phyloP scores from a whole-genome alignment of 2,797 vertebrate genomes.

The Enteromius unitaeniatus region DNA sequence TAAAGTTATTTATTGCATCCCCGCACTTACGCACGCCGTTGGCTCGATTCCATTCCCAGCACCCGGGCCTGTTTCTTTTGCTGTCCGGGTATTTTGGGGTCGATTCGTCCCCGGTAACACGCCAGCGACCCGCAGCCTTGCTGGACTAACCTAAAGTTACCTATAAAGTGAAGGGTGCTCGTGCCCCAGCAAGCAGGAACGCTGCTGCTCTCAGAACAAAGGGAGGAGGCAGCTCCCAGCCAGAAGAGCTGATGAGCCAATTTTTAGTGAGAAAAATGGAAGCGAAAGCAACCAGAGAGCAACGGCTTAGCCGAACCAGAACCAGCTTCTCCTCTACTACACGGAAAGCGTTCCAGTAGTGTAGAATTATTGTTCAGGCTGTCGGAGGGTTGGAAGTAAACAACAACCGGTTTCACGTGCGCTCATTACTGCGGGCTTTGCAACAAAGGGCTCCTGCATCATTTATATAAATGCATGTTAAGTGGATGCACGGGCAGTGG shows the following conservation, averaged over 20 bases:
- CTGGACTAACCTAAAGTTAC: slow-evolving; percentile 78
- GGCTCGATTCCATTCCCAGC: slow-evolving; percentile 73
- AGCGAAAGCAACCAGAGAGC: slow-evolving; percentile 57
- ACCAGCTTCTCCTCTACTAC: slow-evolving; percentile 44
- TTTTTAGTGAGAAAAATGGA: slow-evolving; percentile 67
- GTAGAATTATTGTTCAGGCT: slow-evolving; percentile 39
- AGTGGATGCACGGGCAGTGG: slow-evolving; percentile 56
- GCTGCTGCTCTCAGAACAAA: slow-evolving; percentile 79
- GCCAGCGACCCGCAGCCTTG: slow-evolving; percentile 69
- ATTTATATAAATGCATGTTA: slow-evolving; percentile 65
- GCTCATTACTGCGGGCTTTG: slow-evolving; percentile 61
- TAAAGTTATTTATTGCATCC: slow-evolving; percentile 78
- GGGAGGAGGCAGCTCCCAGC: slow-evolving; percentile 77
- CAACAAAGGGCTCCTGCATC: slow-evolving; percentile 67
- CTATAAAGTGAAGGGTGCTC: slow-evolving; percentile 74
- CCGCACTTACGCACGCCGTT: slow-evolving; percentile 75
- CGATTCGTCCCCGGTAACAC: slow-evolving; percentile 64
- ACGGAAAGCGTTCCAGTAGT: slow-evolving; percentile 47
- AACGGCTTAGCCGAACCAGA: slow-evolving; percentile 52
- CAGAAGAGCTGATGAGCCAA: slow-evolving; percentile 79
- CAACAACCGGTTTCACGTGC: slow-evolving; percentile 49
- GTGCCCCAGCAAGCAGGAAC: slow-evolving; percentile 71
- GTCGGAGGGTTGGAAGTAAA: slow-evolving; percentile 48
- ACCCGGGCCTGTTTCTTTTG: slow-evolving; percentile 61
- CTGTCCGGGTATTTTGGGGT: slow-evolving; percentile 65